Evolutionary conservation across 2,888 invertebrate species (phyloP), one percentile per base, ranked within the genome.

Genomic region (Caenorhabditis virilis): DNA sequence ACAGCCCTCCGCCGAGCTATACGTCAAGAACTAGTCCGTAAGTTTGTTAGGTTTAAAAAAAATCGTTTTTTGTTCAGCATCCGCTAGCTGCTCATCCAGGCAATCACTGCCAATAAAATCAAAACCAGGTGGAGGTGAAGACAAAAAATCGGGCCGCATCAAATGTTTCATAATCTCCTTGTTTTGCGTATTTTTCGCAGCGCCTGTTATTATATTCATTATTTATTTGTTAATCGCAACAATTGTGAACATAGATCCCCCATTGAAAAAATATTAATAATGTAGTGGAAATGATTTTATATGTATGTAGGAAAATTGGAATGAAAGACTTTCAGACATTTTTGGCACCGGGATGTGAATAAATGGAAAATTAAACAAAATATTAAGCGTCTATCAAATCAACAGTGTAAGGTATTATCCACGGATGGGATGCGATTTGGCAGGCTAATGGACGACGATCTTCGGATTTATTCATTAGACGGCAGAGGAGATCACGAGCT

Each of bases 401-500:
- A 33, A 64, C 51, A 9, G 55, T 64, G 38, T 30, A 59, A 11
- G 64, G 59, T 9, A 52, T 38, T 27, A 74, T 59, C 76, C 76
- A 78, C 2, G 74, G 70, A 57, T 76, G 70, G 9, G 57, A 53
- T 2, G 57, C 22, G 16, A 78, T 67, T 25, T 69, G 70, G 15
- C 39, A 52, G 7, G 76, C 73, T 7, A 65, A 62, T 2, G 75
- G 69, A 43, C 78, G 62, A 16, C 60, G 46, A 25, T 75, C 72
- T 13, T 65, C 57, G 25, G 59, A 52, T 9, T 65, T 62, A 22
- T 57, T 69, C 53, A 78, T 62, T 65, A 78, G 60, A 20, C 70
- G 54, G n/a, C 54, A 42, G 13, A 78, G 61, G 3, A 78, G 54
- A 27, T 76, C 70, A 30, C 63, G 65, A 18, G 76, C 77, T 54